A percentile compares a stretch with the other conserved stretches of the same genome.
phyloP scores from a whole-genome alignment of 2,888 invertebrate genomes.

The Tipula vernalis region DNA sequence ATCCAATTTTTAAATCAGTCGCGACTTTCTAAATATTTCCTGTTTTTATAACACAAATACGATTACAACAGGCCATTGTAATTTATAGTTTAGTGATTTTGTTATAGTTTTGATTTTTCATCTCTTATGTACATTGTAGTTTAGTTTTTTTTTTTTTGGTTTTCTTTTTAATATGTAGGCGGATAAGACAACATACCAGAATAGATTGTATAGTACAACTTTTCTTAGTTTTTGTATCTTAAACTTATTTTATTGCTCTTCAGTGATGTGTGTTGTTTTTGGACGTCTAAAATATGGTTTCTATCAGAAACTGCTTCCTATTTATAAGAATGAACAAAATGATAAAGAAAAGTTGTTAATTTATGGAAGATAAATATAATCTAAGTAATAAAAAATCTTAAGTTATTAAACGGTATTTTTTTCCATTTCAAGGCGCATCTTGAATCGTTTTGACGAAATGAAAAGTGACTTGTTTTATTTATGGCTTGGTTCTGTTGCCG shows the following conservation, averaged over 20 bases:
- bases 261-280: not conserved
- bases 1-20: not conserved
- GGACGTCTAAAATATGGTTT: not conserved
- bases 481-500: not conserved
- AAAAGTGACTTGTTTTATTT: not conserved
- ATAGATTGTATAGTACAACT: not conserved
- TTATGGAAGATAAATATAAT: not conserved
- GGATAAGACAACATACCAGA: not conserved
- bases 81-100: not conserved
- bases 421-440: not conserved
- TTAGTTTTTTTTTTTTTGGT: not conserved
- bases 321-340: not conserved
- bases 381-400: not conserved
- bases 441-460: not conserved
- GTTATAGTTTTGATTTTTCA: not conserved
- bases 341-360: not conserved
- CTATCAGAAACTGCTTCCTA: not conserved
- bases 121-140: not conserved
- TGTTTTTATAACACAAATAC: not conserved
- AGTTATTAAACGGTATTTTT: not conserved
- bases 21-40: not conserved
- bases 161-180: not conserved
- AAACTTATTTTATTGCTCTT: not conserved
- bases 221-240: not conserved
- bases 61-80: not conserved